phyloP scores from a whole-genome alignment of 2,797 vertebrate species.

The Petrocephalus sullivani region DNA sequence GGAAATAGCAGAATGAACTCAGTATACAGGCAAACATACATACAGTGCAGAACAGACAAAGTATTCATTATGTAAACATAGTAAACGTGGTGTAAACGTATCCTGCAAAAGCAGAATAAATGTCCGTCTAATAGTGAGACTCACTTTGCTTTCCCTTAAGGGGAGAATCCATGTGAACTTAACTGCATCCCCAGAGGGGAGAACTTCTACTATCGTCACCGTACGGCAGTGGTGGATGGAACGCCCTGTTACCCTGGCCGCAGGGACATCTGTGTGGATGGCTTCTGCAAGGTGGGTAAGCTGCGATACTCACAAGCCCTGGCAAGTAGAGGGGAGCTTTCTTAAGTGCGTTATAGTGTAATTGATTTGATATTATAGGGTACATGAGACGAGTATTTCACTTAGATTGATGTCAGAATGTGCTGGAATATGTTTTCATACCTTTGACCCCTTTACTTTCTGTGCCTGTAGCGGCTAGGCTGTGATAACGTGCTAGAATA shows the following conservation, averaged over 20 bases:
- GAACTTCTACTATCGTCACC: conserved; percentile 88
- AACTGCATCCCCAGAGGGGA: conserved; percentile 95
- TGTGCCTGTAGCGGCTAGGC: conserved; percentile 70
- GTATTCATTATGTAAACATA: neutral
- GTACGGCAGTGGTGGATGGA: conserved; percentile 75
- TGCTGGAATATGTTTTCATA: neutral
- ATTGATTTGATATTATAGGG: neutral
- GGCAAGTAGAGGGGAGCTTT: neutral
- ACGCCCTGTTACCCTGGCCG: conserved; percentile 85
- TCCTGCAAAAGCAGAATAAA: neutral
- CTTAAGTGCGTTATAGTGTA: too few species aligned
- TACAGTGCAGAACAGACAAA: neutral
- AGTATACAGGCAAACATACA: too few species aligned
- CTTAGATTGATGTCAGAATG: neutral
- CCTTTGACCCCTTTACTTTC: neutral
- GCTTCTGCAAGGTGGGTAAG: conserved; percentile 76
- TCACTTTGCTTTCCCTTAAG: conserved; percentile 49
- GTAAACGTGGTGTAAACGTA: neutral
- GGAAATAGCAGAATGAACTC: neutral
- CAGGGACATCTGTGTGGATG: conserved; percentile 80
- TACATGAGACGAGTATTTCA: neutral
- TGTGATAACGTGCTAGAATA: conserved; percentile 89
- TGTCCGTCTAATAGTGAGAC: neutral
- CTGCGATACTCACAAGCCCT: neutral
- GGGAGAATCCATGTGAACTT: conserved; percentile 86